Base-by-base conservation (phyloP, 2,797 vertebrate genomes). In the Pseudochromis fuscus region DNA sequence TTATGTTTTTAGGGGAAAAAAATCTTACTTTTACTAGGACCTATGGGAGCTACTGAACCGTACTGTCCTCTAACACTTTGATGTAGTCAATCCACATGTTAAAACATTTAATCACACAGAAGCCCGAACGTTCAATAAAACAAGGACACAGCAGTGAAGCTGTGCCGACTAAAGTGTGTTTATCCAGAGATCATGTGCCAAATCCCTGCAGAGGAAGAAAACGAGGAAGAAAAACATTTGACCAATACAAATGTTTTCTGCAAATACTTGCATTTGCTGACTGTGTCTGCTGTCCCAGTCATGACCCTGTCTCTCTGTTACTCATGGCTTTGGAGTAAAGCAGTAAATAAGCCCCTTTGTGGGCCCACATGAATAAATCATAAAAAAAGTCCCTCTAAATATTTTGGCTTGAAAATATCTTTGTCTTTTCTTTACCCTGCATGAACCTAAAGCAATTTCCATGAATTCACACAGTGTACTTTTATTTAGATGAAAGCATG, bases 141-240 rank as follows among this genome's bases (percentile, higher is more conserved):
- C 18, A 55, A 62, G 28, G 21, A 52, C 10, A 25, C 19, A 38
- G 28, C 15, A 31, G 19, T 10, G 45, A 58, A 68, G 61, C 18
- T 3, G 10, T 51, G 71, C 16, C 4, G 7, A 51, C 64, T 52
- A 28, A 67, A 23, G 52, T 65, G 68, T 66, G 24, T 79, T 76
- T n/a, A 57, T 75, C 16, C 18, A 38, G 1, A 10, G 8, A 35
- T 56, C 27, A n/a, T 45, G 45, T 40, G 38, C 44, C 60, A 57
- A 57, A 71, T 42, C 3, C 1, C 1, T 28, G 53, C n/a, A 53
- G 21, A 38, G 38, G 63, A 24, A 13, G 19, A 5, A 27, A 45
- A n/a, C n/a, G n/a, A n/a, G 15, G 5, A 58, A 56, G 35, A 68
- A 70, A 18, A 56, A 21, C 19, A 64, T 24, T 24, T n/a, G n/a